Base-by-base conservation (phyloP, 92 coral and sea anemone species). In the Zoanthus sociatus region DNA sequence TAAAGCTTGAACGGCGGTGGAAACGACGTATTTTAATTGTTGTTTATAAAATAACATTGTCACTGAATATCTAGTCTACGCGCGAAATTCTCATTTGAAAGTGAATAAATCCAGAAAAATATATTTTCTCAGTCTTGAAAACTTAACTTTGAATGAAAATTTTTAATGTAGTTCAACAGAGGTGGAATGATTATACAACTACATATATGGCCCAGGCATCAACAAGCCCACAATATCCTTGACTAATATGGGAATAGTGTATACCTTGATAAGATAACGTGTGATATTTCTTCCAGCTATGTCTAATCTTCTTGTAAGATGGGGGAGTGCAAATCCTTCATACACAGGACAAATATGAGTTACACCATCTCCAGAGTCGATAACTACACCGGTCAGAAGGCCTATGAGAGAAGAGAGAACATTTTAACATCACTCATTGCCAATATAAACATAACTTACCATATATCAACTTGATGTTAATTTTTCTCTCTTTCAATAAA, bases 311-410 rank as follows among this genome's bases (percentile, higher is more conserved):
- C 99, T 90, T 13, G 99, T 96, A 14, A 96, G 93, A 85, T 96
- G 99, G 30, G 99, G 99, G 37, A 96, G 93, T 14, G 99, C 92
- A 90, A 96, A 96, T 7, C 99, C 99, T 92, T 96, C 99, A 82
- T 96, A 96, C 17, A 96, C 99, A 76, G 99, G 99, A 69, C 99
- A 96, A 78, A 96, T 96, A 54, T 96, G 99, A 45, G 99, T 96
- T 45, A 96, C 99, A 70, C 99, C 99, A 92, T 96, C 99, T 51
- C 99, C 99, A 75, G 99, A 96, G 82, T 96, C 99, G 13, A 96
- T 90, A 11, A 96, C 99, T n/a, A 96, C 98, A 33, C 99, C 99
- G 50, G 99, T 96, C 83, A 96, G 78, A 69, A 96, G 90, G 79
- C 99, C 99, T 96, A 45, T 3, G 61, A 30, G 84, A 13, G 26